Base-by-base conservation (phyloP, 1,140 invertebrate genomes). In the Trinorchestia longiramus region DNA sequence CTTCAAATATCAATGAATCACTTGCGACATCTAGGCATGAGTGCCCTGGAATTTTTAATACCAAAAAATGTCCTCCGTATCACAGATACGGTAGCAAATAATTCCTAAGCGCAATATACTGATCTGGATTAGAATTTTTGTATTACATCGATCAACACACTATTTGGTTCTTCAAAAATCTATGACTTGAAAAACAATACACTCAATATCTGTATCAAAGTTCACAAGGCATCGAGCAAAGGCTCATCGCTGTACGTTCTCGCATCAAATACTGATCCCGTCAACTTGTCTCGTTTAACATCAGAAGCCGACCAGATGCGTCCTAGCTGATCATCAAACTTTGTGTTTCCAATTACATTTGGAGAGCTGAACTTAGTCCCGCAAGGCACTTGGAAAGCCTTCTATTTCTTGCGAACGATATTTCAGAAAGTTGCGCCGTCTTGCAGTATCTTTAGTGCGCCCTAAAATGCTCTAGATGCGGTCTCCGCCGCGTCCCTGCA, bases 321-420 rank as follows among this genome's bases (percentile, higher is more conserved):
- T 44, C 92, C 40, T 8, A 45, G 92, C 43, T 94, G 92, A 94
- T 94, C 92, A 94, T 94, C 92, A 94, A 94, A 94, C 43, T 94
- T 94, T 94, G 92, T 94, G 92, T 94, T 94, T 94, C 92, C 92
- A 94, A 94, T 94, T 94, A 94, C 92, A 94, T 94, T 94, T 94
- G 92, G 92, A 94, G 92, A 47, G 43, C 92, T n/a, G 43, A 94
- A 94, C 92, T 94, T 94, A 94, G 6, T 45, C 43, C 44, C 40
- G 92, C 92, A 43, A 45, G 44, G 92, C 92, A 43, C 92, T 94
- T 45, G 92, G 92, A 94, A 94, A 94, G 92, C 92, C 92, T 47
- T 45, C 92, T 94, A 94, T 94, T 94, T 94, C 92, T 94, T 94
- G 92, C 43, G 92, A 94, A 94, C 43, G 92, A 94, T 94, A 94